Conservation (phyloP, 2,888 invertebrate genomes). For the Eupithecia tripunctaria region DNA sequence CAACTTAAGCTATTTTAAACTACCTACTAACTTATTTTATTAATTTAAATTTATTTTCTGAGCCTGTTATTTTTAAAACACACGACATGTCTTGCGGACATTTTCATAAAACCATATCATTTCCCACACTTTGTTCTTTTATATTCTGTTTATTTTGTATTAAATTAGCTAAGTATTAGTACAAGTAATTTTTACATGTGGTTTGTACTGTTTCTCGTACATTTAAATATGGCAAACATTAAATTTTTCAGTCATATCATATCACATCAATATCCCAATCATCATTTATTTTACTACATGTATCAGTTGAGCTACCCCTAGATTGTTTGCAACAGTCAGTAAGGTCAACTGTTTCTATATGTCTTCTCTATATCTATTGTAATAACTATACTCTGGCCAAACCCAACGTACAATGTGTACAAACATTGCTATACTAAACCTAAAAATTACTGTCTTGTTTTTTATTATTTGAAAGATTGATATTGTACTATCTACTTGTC, state of each 20-base stretch:
- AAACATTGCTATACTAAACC: background rate
- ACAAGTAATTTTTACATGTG: constrained; percentile 42
- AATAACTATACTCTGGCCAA: background rate
- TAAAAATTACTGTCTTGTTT: background rate
- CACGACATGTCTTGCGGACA: background rate
- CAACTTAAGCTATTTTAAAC: constrained; percentile 19
- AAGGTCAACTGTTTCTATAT: background rate
- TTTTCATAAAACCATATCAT: background rate
- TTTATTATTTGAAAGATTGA: background rate
- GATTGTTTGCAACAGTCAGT: background rate
- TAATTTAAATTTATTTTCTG: constrained; percentile 21
- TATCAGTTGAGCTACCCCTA: background rate
- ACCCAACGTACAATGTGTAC: background rate
- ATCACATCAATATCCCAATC: constrained; percentile 56
- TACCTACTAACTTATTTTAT: constrained; percentile 3
- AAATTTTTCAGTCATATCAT: constrained; percentile 41
- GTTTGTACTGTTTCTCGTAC: constrained; percentile 73
- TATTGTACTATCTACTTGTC: background rate
- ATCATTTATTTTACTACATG: background rate
- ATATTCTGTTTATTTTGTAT: background rate
- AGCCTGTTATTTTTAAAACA: constrained; percentile 19
- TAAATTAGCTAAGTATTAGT: background rate
- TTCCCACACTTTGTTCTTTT: background rate
- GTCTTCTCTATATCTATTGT: too few species aligned
- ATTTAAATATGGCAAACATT: constrained; percentile 59